A percentile compares a stretch with the other conserved stretches of the same genome.
These are phyloP conservation scores for Plemyria rubiginata DNA, from an alignment of 2,888 invertebrate genomes.

Conservation along the genomic window DNA sequence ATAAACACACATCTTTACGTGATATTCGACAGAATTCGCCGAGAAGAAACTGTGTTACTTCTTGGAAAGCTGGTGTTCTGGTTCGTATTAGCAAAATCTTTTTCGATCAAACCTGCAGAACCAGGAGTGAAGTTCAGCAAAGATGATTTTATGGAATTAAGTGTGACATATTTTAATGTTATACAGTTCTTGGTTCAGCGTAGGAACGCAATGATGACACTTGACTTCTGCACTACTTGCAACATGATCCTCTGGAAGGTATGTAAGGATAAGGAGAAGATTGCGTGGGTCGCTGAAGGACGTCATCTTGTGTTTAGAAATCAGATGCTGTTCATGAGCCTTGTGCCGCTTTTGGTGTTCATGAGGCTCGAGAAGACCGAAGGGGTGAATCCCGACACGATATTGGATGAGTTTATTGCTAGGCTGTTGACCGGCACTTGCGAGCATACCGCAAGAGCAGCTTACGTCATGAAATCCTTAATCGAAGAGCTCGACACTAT, in stretches of 20 bases:
- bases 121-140: constrained; percentile 61
- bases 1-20: constrained; percentile 67
- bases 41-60: constrained; percentile 72
- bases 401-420: constrained; percentile 85
- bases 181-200: constrained; percentile 61
- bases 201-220: constrained; percentile 55
- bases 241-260: constrained; percentile 62
- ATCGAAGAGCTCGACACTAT: constrained; percentile 72
- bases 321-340: constrained; percentile 86
- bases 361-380: constrained; percentile 52
- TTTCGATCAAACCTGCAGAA: constrained; percentile 58
- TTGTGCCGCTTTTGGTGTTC: constrained; percentile 85
- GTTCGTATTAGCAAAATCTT: constrained; percentile 68
- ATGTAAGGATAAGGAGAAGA: constrained; percentile 54
- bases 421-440: constrained; percentile 87
- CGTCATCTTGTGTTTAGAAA: constrained; percentile 78
- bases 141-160: constrained; percentile 67
- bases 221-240: constrained; percentile 69
- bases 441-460: constrained; percentile 86
- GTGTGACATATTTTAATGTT: constrained; percentile 64
- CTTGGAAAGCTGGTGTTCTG: constrained; percentile 79
- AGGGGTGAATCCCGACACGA: constrained; percentile 64
- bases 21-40: constrained; percentile 69
- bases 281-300: constrained; percentile 42
- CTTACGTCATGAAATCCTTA: constrained; percentile 85